Conservation (phyloP, 2,888 invertebrate species). For the Tenthredo scrophulariae region DNA sequence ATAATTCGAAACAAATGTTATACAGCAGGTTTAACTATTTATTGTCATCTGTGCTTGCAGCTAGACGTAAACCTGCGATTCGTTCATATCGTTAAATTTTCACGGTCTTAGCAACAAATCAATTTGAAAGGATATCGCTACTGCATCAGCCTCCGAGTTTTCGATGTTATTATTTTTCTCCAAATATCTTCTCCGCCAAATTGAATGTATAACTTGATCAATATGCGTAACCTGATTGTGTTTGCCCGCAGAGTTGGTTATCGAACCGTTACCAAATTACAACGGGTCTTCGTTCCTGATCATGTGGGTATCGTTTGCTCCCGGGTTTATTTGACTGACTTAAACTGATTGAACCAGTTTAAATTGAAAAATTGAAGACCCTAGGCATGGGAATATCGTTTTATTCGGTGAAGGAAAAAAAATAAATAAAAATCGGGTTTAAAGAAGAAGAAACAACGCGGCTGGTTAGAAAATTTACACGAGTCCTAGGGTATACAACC, state of each 20-base stretch:
- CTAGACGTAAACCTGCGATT: neutral
- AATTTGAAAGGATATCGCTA: neutral
- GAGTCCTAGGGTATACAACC: neutral
- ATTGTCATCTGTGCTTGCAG: neutral
- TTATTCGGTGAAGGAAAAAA: neutral
- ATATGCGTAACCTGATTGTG: neutral
- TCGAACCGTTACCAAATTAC: constrained; percentile 4
- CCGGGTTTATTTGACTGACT: neutral
- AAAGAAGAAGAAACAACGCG: neutral
- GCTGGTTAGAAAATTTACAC: constrained; percentile 2
- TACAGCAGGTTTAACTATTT: neutral
- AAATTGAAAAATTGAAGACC: neutral
- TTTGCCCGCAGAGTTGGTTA: constrained; percentile 1
- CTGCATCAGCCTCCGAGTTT: neutral
- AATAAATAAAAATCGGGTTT: neutral
- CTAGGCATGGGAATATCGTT: neutral
- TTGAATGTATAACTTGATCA: neutral
- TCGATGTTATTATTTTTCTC: neutral
- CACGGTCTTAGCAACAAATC: neutral
- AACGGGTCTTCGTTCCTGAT: constrained; percentile 4
- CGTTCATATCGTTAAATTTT: neutral
- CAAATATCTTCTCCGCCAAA: neutral
- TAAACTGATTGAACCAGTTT: neutral
- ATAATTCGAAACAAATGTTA: constrained; percentile 4
- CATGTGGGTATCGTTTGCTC: neutral